Percentiles rank a stretch among this genome's conserved stretches.
Conservation (phyloP, 2,113 vertebrate genomes). For the Carassius carassius region DNA sequence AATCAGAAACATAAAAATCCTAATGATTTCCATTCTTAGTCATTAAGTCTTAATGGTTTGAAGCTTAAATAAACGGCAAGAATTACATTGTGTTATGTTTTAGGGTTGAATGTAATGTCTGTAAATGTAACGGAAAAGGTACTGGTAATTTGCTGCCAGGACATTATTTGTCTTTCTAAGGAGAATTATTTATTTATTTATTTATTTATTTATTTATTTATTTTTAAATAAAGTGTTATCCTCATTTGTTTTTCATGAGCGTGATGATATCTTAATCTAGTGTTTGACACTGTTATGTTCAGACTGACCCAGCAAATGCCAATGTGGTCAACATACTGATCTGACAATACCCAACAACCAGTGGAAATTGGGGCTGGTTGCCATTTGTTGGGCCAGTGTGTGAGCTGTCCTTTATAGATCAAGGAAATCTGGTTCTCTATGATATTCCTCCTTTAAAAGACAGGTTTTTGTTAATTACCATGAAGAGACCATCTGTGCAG, state of each 20-base stretch:
- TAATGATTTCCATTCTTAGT: too few species aligned
- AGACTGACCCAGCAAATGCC: background rate
- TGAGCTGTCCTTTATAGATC: background rate
- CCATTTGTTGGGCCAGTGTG: background rate
- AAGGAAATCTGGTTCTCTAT: constrained; percentile 8
- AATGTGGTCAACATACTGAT: background rate
- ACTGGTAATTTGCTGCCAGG: too few species aligned
- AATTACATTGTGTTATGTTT: too few species aligned
- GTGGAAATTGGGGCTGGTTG: background rate
- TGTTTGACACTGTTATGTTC: background rate
- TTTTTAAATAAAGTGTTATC: too few species aligned
- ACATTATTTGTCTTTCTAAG: too few species aligned
- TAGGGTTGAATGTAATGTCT: too few species aligned
- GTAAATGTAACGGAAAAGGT: too few species aligned
- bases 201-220: too few species aligned
- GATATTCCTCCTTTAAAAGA: background rate
- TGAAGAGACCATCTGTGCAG: constrained; percentile 21
- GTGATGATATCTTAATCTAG: background rate
- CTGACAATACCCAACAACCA: background rate
- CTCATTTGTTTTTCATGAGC: background rate
- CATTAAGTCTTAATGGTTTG: too few species aligned
- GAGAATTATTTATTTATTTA: too few species aligned
- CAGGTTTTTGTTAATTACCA: constrained; percentile 18
- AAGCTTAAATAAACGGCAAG: too few species aligned
- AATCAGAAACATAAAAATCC: too few species aligned